A percentile compares a stretch with the other conserved stretches of the same genome.
Evolutionary conservation across 2,113 vertebrate genomes (phyloP).

Genomic region (Apteryx owenii): DNA sequence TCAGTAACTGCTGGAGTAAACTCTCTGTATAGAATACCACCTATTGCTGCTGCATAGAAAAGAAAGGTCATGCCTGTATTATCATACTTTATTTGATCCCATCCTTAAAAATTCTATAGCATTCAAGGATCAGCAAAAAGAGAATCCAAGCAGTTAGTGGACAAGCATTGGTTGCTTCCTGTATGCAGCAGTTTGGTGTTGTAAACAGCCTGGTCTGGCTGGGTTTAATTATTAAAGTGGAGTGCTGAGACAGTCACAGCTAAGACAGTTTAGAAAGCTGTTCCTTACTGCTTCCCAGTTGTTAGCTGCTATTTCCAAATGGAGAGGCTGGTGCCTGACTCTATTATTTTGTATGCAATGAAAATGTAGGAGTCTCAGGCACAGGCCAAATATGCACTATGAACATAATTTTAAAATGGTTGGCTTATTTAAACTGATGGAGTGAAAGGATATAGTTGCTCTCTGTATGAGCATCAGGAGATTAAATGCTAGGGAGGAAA

Average conservation of each 20-base stretch:
- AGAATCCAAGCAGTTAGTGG: background rate
- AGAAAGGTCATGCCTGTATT: background rate
- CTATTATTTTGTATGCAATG: background rate
- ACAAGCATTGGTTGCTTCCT: background rate
- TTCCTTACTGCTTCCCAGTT: background rate
- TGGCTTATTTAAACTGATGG: background rate
- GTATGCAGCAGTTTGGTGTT: background rate
- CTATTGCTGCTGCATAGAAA: background rate
- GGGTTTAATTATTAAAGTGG: background rate
- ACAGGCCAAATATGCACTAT: background rate
- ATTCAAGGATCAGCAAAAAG: background rate
- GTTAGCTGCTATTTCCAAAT: background rate
- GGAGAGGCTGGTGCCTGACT: background rate
- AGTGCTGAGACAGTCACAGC: background rate
- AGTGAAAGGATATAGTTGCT: background rate
- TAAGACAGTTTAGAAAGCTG: background rate
- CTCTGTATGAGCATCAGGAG: accelerated
- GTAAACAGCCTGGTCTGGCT: background rate
- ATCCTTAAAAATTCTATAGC: background rate
- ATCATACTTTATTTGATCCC: background rate
- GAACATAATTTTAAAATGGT: background rate
- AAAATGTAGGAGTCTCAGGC: background rate
- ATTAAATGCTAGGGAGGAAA: background rate
- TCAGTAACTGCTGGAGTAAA: background rate
- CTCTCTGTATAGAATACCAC: background rate